phyloP scores from a whole-genome alignment of 2,113 vertebrate species.

The Phycodurus eques region DNA sequence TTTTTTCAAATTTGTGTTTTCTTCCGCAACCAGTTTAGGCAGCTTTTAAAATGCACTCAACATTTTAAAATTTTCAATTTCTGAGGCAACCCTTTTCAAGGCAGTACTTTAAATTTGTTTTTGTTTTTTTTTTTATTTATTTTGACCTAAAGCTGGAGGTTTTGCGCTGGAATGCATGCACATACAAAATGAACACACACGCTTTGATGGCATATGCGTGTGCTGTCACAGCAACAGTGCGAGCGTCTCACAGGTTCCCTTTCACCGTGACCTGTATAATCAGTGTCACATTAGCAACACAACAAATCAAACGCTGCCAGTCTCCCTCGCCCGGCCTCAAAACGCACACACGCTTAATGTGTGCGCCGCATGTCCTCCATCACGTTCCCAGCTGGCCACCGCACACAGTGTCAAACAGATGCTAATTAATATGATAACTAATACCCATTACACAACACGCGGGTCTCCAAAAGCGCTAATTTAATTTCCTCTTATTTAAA shows the following conservation, averaged over 20 bases:
- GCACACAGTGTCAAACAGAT: conserved; percentile 94
- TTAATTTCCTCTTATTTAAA: conserved; percentile 43
- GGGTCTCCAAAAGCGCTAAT: conserved; percentile 68
- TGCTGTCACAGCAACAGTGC: conserved; percentile 83
- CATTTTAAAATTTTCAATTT: neutral
- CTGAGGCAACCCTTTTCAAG: neutral
- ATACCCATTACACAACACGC: conserved; percentile 92
- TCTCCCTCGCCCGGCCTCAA: conserved; percentile 76
- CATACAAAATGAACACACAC: conserved; percentile 6
- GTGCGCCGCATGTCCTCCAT: conserved; percentile 66
- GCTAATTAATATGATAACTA: conserved; percentile 99
- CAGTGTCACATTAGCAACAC: conserved; percentile 99
- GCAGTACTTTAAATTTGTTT: neutral
- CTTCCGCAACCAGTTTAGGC: neutral
- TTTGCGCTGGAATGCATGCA: conserved; percentile 17
- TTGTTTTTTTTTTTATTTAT: neutral
- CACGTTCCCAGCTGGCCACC: conserved; percentile 88
- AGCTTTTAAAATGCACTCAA: neutral
- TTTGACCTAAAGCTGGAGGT: neutral
- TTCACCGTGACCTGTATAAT: conserved; percentile 99
- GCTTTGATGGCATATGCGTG: conserved; percentile 15
- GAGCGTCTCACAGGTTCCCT: conserved; percentile 95
- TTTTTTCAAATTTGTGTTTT: neutral
- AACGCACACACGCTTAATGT: conserved; percentile 17
- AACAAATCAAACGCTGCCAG: conserved; percentile 99